Conservation (phyloP, 2,113 vertebrate genomes). For the Oophaga pumilio region DNA sequence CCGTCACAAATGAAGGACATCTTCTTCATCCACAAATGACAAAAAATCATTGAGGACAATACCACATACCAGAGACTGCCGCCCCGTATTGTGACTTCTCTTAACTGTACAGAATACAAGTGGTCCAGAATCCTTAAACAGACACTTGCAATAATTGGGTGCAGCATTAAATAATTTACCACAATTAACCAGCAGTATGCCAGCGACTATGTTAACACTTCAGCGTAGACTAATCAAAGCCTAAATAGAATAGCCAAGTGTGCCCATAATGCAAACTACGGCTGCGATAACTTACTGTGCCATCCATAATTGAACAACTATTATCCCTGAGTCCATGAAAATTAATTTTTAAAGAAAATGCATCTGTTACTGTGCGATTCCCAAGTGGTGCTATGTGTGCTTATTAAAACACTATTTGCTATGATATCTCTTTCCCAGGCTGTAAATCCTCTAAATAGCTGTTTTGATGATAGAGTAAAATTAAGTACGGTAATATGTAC, state of each 20-base stretch:
- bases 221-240: neutral
- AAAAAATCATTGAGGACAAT: neutral
- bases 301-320: slow-evolving; percentile 51
- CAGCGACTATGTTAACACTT: neutral
- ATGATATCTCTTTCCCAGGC: slow-evolving; percentile 36
- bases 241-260: neutral
- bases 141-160: neutral
- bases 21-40: slow-evolving; percentile 21
- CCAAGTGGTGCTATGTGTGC: slow-evolving; percentile 33
- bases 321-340: slow-evolving; percentile 47
- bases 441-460: slow-evolving; percentile 51
- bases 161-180: neutral
- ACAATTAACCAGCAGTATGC: neutral
- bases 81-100: too few species aligned
- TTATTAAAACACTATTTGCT: slow-evolving; percentile 48
- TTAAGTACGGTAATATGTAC: slow-evolving; percentile 23
- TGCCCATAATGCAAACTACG: neutral
- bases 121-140: neutral
- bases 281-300: neutral
- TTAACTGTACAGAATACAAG: neutral
- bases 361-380: slow-evolving; percentile 52
- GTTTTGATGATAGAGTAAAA: slow-evolving; percentile 48
- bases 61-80: neutral
- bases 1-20: slow-evolving; percentile 37
- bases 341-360: slow-evolving; percentile 56